Base-by-base conservation (phyloP, 2,797 vertebrate genomes). In the Pseudotriccus pelzelni region DNA sequence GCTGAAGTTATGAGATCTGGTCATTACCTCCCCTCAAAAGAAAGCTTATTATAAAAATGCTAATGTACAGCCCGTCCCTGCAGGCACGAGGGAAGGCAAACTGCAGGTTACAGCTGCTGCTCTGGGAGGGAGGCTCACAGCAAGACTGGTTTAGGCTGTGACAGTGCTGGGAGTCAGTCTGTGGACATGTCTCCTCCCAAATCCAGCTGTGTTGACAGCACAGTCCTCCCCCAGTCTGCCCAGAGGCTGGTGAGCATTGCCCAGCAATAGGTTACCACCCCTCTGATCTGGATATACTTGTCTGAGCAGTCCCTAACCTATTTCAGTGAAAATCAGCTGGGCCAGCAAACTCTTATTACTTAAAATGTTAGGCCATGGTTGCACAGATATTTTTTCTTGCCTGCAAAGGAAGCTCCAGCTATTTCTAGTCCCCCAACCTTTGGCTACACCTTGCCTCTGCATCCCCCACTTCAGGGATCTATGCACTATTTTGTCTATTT, bases 271-370 rank as follows among this genome's bases (percentile, higher is more conserved):
- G 85, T 70, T 91, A 59, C 95, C 94, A 90, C 93, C 83, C 68
- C 85, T 96, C 87, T 73, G 83, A 94, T 78, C 91, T 81, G 94
- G 95, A 93, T 94, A 90, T 78, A 84, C 96, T 86, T 25, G 94
- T 97, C 52, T 88, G 85, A 94, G 91, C 79, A 69, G 93, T 94
- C 93, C 85, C 88, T 93, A 91, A 69, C 90, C 90, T 88, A 93
- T 90, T 93, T 90, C 76, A 41, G 69, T 28, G 55, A 74, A 81
- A 83, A 90, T 85, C 89, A 81, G 27, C 87, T 55, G 73, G 89
- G 76, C 62, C 69, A 81, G 86, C 50, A 88, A 86, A 55, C 59
- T 13, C 46, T 37, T 39, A 43, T 39, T 78, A 49, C 46, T 88
- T 69, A 60, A 81, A 86, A 90, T 58, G 30, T 60, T 41, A 46